Percentiles rank a stretch among this genome's conserved stretches.
Evolutionary conservation across 2,113 vertebrate species (phyloP).

Genomic region (Hypocryptadius cinnamomeus): DNA sequence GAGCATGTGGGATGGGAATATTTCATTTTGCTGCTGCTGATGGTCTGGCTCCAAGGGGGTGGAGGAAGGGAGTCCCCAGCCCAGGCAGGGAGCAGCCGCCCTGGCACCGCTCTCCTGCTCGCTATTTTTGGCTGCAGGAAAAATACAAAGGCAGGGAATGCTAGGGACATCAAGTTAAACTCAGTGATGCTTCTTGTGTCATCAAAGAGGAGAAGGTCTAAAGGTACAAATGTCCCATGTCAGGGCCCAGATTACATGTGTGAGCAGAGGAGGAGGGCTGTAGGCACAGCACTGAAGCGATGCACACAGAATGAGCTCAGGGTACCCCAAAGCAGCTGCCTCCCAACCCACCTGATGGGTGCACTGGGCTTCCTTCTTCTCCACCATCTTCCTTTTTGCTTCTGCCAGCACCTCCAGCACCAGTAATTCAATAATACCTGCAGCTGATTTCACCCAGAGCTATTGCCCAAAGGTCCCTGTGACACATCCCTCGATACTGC

Average conservation of each 20-base stretch:
- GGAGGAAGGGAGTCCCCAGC: slow-evolving; percentile 4
- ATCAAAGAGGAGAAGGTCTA: not conserved
- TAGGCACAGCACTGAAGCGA: not conserved
- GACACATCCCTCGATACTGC: rapidly evolving
- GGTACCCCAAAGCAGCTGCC: not conserved
- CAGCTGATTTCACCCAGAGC: not conserved
- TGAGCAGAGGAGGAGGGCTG: not conserved
- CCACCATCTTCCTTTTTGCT: rapidly evolving
- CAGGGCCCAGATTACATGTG: rapidly evolving
- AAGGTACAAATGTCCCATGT: rapidly evolving
- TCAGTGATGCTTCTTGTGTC: not conserved
- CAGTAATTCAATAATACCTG: not conserved
- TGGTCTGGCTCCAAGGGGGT: not conserved
- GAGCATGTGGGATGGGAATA: not conserved
- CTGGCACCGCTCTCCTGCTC: not conserved
- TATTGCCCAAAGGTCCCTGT: not conserved
- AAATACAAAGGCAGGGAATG: not conserved
- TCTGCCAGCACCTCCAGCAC: not conserved
- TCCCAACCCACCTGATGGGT: not conserved
- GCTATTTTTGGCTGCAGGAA: not conserved
- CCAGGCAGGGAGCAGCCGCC: not conserved
- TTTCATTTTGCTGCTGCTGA: not conserved
- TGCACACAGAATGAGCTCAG: not conserved
- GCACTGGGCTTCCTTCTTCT: not conserved
- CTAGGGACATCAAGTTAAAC: not conserved